Evolutionary conservation across 1,140 invertebrate species (phyloP), one percentile per base, ranked within the genome.

Genomic region (Drosophila jambulina): DNA sequence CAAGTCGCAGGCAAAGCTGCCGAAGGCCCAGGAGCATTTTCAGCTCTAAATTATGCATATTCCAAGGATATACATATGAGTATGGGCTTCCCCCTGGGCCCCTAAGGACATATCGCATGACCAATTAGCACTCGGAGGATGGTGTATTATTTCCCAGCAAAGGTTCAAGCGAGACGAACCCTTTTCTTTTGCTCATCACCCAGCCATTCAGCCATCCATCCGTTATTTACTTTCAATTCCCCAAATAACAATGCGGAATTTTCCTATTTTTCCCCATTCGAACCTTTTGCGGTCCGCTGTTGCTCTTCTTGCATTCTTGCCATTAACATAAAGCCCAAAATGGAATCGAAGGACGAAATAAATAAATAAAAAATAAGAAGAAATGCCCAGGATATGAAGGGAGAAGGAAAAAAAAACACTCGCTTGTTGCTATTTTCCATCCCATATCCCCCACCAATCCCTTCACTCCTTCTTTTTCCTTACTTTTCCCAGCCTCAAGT

Each of bases 181-280:
- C 46, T 69, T 78, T 78, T 25, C 4, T 48, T 48, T 13, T 76
- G 4, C 32, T 29, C 43, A 46, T 45, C 65, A 68, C 17, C 21
- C 13, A 13, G 3, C 1, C 46, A 21, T 48, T 19, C 25, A 51
- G 29, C 10, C n/a, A 21, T 7, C 27, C 27, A 32, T 78, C 17
- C 62, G 53, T 77, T 84, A 87, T 87, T 87, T 88, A 88, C 84
- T 80, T 88, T 87, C 85, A 81, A 90, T 90, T 80, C 77, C 83
- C 85, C 34, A 60, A 80, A 77, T 78, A 88, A 78, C 67, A 67
- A 71, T 63, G 68, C 65, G 69, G 40, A 74, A 87, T 82, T 86
- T 87, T 78, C 36, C 79, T 61, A 83, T 72, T 80, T 53, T 53
- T 51, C 56, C 63, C 57, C 60, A 61, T 54, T 71, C 32, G 62